phyloP scores from a whole-genome alignment of 2,797 vertebrate species.

The Dipus sagitta region DNA sequence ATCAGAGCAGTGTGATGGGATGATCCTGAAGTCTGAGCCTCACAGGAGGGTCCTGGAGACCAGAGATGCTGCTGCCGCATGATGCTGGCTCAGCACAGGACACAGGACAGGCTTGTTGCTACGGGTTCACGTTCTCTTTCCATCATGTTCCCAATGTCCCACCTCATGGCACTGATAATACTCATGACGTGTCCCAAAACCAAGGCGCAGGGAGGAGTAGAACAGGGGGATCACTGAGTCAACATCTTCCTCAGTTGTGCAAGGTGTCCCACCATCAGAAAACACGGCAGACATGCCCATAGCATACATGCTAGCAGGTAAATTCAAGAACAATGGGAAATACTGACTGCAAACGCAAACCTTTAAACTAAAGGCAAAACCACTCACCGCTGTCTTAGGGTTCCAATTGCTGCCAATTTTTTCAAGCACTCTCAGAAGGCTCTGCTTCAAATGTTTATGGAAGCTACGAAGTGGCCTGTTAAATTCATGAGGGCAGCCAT shows the following conservation, averaged over 20 bases:
- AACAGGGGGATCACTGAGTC: no score
- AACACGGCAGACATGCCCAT: fast-evolving
- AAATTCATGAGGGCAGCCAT: not conserved
- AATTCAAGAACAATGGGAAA: not conserved
- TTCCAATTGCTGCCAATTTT: slow-evolving; percentile 50
- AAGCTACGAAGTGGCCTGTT: slow-evolving; percentile 20
- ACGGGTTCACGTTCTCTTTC: fast-evolving
- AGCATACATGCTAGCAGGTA: not conserved
- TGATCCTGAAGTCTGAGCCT: fast-evolving
- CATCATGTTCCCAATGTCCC: fast-evolving
- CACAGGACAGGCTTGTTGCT: fast-evolving
- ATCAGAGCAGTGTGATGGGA: fast-evolving
- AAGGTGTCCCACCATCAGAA: fast-evolving
- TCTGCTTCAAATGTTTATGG: slow-evolving; percentile 63
- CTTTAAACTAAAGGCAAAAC: slow-evolving; percentile 50
- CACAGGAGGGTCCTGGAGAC: not conserved
- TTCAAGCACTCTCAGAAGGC: slow-evolving; percentile 35
- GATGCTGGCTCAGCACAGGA: fast-evolving
- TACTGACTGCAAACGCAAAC: not conserved
- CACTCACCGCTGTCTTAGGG: not conserved
- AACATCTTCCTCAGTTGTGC: fast-evolving
- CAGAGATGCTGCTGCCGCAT: fast-evolving
- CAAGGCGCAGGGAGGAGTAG: not conserved
- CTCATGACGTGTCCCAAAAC: not conserved
- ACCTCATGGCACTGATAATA: fast-evolving